Evolutionary conservation across 2,888 invertebrate species (phyloP), one percentile per base, ranked within the genome.

Genomic region (Erpobdella octoculata): DNA sequence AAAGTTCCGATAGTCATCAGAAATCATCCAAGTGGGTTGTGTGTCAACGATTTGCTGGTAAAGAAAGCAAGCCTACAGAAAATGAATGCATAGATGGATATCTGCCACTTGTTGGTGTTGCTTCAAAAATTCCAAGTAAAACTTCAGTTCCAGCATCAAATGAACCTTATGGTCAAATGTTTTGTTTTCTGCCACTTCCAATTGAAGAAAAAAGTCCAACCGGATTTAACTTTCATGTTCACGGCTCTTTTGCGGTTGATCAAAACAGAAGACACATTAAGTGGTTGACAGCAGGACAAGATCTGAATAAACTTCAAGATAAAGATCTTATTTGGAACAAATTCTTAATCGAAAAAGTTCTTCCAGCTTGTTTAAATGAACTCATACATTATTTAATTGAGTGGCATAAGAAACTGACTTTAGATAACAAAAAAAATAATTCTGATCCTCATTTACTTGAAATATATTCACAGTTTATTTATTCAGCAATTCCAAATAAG

Each of bases 301-400:
- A 71, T 12, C 28, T 21, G 38, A 12, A 46, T 0, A 48, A 36
- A 6, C 21, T 73, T 41, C 73, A 69, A 25, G 80, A 79, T 74
- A 78, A 77, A 67, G 58, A 76, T 12, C 76, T 79, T 28, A 64
- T 72, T 28, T 81, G 81, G 81, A 81, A 81, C 73, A 72, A 77
- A n/a, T 73, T 75, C 33, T 72, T 81, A 2, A 72, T 80, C 9
- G 69, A 61, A 18, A 79, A 81, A 72, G 77, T 78, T 0, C 41
- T 81, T 0, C 78, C 80, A 15, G 61, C 72, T 28, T 77, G 77
- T 6, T 80, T 79, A 53, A 46, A 62, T 33, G 48, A 64, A 25
- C 73, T 77, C 21, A 37, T 80, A 9, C 41, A 68, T 28, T 64
- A 76, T 28, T 67, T 78, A 28, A 75, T 75, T 2, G 8, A 71